Base-by-base conservation (phyloP, 2,797 vertebrate species). In the Enteromius afrohamiltoni region DNA sequence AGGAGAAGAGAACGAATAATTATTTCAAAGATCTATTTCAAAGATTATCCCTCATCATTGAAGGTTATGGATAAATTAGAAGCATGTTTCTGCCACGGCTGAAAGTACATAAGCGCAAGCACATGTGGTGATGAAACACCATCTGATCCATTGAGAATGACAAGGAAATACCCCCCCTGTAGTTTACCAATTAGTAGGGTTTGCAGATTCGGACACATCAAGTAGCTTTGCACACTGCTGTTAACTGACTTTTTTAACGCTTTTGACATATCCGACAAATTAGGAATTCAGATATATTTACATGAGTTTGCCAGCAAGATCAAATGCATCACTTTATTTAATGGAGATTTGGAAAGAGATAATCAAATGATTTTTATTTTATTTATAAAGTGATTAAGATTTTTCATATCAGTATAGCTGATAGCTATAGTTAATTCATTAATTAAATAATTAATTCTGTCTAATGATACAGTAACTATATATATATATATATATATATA, bases 111-210 rank as follows among this genome's bases (percentile, higher is more conserved):
- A 45, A 70, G 34, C 64, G 49, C 79, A 74, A 31, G 62, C 53
- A 64, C 55, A 37, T 80, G 37, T 64, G 29, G 13, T 8, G 42
- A 82, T 10, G 14, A 74, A 74, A 69, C 26, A 5, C 29, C 47
- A 65, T 74, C 70, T 51, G 9, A 51, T 65, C 19, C 58, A 65
- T 75, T 82, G 64, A 51, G 9, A 74, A 65, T 53, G 80, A 40
- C 68, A 64, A 51, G 42, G n/a, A 53, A 51, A 64, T 10, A 51
- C 42, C 40, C 34, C n/a, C 47, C 69, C 70, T 83, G 31, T 62
- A 65, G 49, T 55, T 55, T 64, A 58, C 6, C 62, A 83, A 47
- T 77, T 83, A 69, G 17, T 26, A 77, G 40, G 9, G 19, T 42
- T 21, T 64, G 55, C 8, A 40, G 58, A 78, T 78, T 78, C 47